phyloP scores from a whole-genome alignment of 2,797 vertebrate genomes.

The Pitangus sulphuratus region DNA sequence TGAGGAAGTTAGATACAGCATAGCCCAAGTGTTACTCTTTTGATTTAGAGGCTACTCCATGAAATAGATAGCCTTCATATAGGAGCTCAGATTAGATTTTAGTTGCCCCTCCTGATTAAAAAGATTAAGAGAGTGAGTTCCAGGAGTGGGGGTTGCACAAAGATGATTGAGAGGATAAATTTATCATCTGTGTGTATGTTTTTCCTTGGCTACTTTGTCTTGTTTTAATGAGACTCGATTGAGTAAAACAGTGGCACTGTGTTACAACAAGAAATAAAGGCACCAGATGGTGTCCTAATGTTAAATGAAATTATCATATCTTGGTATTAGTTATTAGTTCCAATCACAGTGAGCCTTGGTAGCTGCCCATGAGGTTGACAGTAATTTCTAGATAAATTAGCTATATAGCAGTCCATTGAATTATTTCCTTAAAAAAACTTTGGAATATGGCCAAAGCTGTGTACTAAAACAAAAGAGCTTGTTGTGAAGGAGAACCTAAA shows the following conservation, averaged over 20 bases:
- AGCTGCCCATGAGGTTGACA: not conserved
- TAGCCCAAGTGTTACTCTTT: not conserved
- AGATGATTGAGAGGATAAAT: not conserved
- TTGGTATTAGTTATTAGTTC: conserved; percentile 32
- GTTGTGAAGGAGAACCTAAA: not conserved
- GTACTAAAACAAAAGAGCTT: not conserved
- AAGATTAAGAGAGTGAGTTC: not conserved
- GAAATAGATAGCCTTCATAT: not conserved
- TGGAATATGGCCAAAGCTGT: not conserved
- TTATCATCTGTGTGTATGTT: not conserved
- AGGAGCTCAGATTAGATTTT: not conserved
- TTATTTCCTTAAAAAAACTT: not conserved
- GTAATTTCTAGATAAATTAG: conserved; percentile 14
- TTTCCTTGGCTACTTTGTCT: not conserved
- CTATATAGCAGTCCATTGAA: not conserved
- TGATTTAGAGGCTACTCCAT: not conserved
- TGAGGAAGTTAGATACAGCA: not conserved
- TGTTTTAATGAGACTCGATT: conserved; percentile 2
- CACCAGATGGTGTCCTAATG: conserved; percentile 42
- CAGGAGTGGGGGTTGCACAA: not conserved
- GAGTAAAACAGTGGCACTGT: not conserved
- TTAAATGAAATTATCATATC: conserved; percentile 45
- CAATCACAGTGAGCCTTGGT: not conserved
- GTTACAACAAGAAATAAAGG: conserved; percentile 1
- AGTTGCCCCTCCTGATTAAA: not conserved